Conservation (phyloP, 2,888 invertebrate species). For the Peribatodes rhomboidaria region DNA sequence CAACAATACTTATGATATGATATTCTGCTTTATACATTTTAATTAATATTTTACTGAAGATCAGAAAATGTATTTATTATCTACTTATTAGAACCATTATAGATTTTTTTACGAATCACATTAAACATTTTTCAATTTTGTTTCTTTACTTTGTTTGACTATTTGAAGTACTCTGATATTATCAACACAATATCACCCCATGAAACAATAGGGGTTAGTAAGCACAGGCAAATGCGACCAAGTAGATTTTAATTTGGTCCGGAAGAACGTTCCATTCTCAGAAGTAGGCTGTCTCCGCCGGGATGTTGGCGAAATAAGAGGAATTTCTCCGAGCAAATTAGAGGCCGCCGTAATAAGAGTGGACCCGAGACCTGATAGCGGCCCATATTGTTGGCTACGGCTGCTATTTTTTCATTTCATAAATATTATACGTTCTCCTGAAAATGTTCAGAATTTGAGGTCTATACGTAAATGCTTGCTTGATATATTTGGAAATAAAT, state of each 20-base stretch:
- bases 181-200: not conserved
- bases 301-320: slow-evolving; percentile 70
- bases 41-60: no score
- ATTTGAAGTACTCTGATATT: not conserved
- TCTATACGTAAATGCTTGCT: no score
- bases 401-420: slow-evolving; percentile 77
- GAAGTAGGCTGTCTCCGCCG: slow-evolving; percentile 58
- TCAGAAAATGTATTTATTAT: no score
- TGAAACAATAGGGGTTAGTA: slow-evolving; percentile 9
- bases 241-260: slow-evolving; percentile 54
- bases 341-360: slow-evolving; percentile 76
- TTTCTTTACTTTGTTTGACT: no score
- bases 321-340: slow-evolving; percentile 77
- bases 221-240: slow-evolving; percentile 11
- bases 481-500: no score
- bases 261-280: slow-evolving; percentile 61
- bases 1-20: no score
- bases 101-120: no score
- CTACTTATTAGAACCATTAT: no score
- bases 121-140: no score
- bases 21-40: no score
- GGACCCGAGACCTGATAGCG: slow-evolving; percentile 76
- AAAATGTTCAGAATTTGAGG: not conserved
- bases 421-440: slow-evolving; percentile 3
- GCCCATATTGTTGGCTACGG: slow-evolving; percentile 69